Conservation (phyloP, 1,140 invertebrate species). For the Chionoecetes opilio region DNA sequence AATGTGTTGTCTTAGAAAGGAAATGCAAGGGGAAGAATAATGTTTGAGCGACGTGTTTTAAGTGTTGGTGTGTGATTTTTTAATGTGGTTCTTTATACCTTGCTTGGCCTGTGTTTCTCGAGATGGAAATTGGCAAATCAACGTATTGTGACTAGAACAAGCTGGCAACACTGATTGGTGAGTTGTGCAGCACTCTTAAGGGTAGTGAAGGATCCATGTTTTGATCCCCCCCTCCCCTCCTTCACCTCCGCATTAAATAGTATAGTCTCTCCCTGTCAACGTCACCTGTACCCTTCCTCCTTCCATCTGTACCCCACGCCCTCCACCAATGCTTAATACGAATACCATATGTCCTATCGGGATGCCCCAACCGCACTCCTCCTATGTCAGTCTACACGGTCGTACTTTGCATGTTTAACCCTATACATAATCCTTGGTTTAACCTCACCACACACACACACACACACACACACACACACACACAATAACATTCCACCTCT, state of each 20-base stretch:
- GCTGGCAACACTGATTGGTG: not conserved
- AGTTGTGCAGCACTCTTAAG: not conserved
- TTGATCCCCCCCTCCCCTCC: not conserved
- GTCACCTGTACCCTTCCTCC: not conserved
- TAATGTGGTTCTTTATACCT: not conserved
- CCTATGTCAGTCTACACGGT: no score
- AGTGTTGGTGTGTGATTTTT: not conserved
- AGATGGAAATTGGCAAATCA: not conserved
- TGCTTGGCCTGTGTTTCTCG: not conserved
- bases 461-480: conserved; percentile 16
- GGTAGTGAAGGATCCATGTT: not conserved
- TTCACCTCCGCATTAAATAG: no score
- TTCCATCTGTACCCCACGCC: not conserved
- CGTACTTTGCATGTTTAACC: no score
- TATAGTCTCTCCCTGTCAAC: no score
- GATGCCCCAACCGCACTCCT: no score
- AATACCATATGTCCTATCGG: not conserved
- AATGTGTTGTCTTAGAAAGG: not conserved
- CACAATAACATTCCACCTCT: not conserved
- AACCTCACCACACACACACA: not conserved
- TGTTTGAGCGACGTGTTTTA: not conserved
- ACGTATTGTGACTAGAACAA: not conserved
- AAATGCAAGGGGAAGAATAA: not conserved
- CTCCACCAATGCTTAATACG: not conserved
- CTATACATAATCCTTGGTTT: no score